Percentiles rank a stretch among this genome's conserved stretches.
phyloP scores from a whole-genome alignment of 2,888 invertebrate species.

The Heliconius ismenius region DNA sequence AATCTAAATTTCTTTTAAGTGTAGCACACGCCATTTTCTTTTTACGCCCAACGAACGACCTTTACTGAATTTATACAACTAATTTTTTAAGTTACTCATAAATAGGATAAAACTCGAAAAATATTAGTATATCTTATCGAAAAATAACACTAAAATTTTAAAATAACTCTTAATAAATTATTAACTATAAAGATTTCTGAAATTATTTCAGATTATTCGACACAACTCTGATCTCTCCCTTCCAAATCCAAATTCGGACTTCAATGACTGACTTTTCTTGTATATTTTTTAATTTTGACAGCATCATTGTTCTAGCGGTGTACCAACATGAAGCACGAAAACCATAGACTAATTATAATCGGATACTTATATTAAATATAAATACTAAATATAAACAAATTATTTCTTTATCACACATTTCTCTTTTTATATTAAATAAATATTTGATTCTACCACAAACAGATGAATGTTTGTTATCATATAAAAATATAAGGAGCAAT shows the following conservation, averaged over 20 bases:
- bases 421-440: not conserved
- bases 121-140: conserved; percentile 61
- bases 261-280: conserved; percentile 63
- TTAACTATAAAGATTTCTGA: conserved; percentile 64
- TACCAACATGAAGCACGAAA: conserved; percentile 37
- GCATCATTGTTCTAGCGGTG: conserved; percentile 37
- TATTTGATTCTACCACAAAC: not conserved
- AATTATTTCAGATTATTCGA: conserved; percentile 67
- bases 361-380: conserved; percentile 25
- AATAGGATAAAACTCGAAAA: conserved; percentile 59
- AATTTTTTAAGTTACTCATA: conserved; percentile 59
- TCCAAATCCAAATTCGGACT: conserved; percentile 67
- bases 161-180: conserved; percentile 55
- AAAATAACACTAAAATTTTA: conserved; percentile 58
- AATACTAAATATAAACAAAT: not conserved
- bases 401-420: not conserved
- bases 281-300: conserved; percentile 62
- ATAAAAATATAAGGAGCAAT: not conserved
- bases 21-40: conserved; percentile 98
- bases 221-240: conserved; percentile 60
- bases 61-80: conserved; percentile 62
- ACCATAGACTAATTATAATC: not conserved
- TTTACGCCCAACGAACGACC: conserved; percentile 83
- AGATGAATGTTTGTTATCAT: not conserved
- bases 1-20: conserved; percentile 96